These are phyloP conservation scores for Odontomyia ornata DNA, from an alignment of 2,888 invertebrate species.

Conservation along the genomic window DNA sequence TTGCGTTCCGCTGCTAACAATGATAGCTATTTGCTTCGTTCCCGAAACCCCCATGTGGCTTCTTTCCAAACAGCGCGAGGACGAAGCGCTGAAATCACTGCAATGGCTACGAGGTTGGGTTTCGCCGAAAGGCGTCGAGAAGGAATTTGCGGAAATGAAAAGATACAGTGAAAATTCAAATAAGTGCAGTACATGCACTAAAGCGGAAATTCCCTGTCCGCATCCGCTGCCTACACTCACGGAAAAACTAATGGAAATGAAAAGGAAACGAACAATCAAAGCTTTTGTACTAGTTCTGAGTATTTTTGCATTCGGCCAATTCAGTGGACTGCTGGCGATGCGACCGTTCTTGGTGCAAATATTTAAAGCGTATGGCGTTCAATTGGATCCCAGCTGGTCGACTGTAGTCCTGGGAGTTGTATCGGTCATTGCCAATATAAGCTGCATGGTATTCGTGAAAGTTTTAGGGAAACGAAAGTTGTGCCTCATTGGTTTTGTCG, in stretches of 20 bases:
- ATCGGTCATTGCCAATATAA: constrained; percentile 63
- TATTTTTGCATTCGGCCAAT: constrained; percentile 67
- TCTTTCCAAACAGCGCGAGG: constrained; percentile 67
- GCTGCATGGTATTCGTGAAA: constrained; percentile 64
- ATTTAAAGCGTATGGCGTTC: constrained; percentile 62
- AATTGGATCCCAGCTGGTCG: constrained; percentile 63
- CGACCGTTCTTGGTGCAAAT: constrained; percentile 69
- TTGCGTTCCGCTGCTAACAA: constrained; percentile 65
- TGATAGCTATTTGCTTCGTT: constrained; percentile 67
- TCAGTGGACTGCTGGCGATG: constrained; percentile 66
- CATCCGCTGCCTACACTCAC: constrained; percentile 58
- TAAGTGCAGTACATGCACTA: constrained; percentile 51
- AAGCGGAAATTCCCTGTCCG: constrained; percentile 51
- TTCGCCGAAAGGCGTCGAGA: constrained; percentile 51
- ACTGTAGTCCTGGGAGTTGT: constrained; percentile 67
- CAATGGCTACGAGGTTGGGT: constrained; percentile 66
- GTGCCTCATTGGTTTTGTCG: constrained; percentile 64
- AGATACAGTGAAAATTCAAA: constrained; percentile 51
- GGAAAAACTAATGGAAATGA: constrained; percentile 58
- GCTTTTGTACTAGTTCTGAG: constrained; percentile 67
- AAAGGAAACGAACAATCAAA: constrained; percentile 66
- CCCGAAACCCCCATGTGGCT: constrained; percentile 71
- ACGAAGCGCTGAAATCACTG: constrained; percentile 67
- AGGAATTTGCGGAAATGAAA: constrained; percentile 52
- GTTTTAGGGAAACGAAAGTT: constrained; percentile 66